Base-by-base conservation (phyloP, 2,113 vertebrate species). In the Dipodomys stephensi region DNA sequence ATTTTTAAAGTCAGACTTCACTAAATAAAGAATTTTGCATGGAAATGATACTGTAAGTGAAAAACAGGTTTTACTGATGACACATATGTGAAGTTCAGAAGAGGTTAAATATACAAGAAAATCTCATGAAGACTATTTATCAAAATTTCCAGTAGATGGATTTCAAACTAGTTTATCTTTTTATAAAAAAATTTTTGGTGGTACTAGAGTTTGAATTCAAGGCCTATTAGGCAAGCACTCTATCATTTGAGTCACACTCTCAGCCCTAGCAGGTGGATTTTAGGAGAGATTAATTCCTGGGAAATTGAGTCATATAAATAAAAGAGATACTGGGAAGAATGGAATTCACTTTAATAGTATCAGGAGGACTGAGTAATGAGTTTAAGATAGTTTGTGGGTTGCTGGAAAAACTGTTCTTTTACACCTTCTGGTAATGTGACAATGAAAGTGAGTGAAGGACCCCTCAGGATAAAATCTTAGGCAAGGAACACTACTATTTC, bases 51-150 rank as follows among this genome's bases (percentile, higher is more conserved):
- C 18, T 87, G 2, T 88, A 60, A 64, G 32, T 28, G 81, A 69
- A 84, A 16, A 87, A 73, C 15, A 82, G 35, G 46, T 90, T 74
- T 90, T 84, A 67, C 62, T 92, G 65, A 90, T 19, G 73, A 49
- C 20, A 72, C 67, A 57, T 1, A 32, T 27, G 35, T 60, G 18
- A 82, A 39, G 16, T 78, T 93, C 69, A 78, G 67, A 87, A 84
- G 72, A 89, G 25, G 25, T 83, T 85, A 73, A 53, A n/a, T 49
- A 79, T 62, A 16, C 30, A 0, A 57, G 53, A 57, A 57, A 57
- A 57, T 16, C 53, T 57, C 7, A 80, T 86, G 57, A 86, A 91
- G 71, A 74, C 16, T 35, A 57, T 23, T 3, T 62, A 77, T 77
- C 65, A 76, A 92, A 46, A 39, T 13, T 87, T 88, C 18, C 22